A percentile compares a stretch with the other conserved stretches of the same genome.
These are phyloP conservation scores for Cremastinae sp. DNA, from an alignment of 2,888 invertebrate species.

Conservation along the genomic window DNA sequence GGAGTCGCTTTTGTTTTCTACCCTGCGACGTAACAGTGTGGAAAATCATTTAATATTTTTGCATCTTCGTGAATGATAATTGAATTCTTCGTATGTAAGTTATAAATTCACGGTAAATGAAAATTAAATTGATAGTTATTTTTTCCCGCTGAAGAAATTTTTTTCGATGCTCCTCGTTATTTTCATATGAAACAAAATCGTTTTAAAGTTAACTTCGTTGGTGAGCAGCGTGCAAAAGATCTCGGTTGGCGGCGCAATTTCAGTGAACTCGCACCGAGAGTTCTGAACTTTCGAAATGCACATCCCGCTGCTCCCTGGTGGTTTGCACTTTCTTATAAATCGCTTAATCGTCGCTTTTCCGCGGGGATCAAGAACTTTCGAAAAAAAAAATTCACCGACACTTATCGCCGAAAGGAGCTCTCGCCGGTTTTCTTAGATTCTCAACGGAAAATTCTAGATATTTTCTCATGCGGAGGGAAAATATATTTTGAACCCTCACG, in stretches of 20 bases:
- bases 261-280: conserved; percentile 8
- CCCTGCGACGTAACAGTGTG: no score
- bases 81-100: no score
- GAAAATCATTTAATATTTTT: no score
- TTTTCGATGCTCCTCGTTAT: no score
- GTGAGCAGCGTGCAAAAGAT: not conserved
- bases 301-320: not conserved
- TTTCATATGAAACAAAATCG: no score
- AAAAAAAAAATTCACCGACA: conserved; percentile 68
- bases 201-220: no score
- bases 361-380: conserved; percentile 73
- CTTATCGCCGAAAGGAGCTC: conserved; percentile 45
- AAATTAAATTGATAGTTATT: no score
- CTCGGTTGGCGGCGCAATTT: conserved; percentile 2
- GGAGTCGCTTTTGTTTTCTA: no score
- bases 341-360: conserved; percentile 75
- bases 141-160: no score
- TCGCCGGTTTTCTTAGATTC: conserved; percentile 35
- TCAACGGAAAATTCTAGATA: conserved; percentile 68
- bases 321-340: conserved; percentile 68
- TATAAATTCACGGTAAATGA: no score
- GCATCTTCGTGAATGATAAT: no score
- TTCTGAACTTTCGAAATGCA: conserved; percentile 5
- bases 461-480: conserved; percentile 47
- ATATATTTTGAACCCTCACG: conserved; percentile 14